Base-by-base conservation (phyloP, 2,888 invertebrate species). In the Clanis bilineata region DNA sequence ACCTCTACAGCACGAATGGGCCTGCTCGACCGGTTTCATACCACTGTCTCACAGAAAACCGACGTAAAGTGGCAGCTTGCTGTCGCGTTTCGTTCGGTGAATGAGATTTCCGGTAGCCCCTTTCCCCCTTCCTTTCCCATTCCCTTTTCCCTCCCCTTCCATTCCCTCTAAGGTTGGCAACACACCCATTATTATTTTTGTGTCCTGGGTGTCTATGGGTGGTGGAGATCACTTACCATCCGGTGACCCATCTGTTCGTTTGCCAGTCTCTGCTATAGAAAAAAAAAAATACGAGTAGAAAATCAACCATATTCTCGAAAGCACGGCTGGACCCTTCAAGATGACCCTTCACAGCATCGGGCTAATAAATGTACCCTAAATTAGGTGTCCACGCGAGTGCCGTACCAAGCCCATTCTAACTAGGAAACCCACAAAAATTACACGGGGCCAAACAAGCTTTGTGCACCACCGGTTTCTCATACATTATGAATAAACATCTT, bases 401-500 rank as follows among this genome's bases (percentile, higher is more conserved):
- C 39, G 39, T 15, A 15, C 41, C 41, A 41, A 41, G 41, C 41
- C 41, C 41, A 41, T 41, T 36, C 36, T 36, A 41, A 41, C 41
- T 15, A 41, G 28, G 28, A 18, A 32, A 51, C 51, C 51, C 51
- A 51, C 51, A 51, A 18, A 51, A 51, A 51, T 51, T 51, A 51
- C 51, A 51, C 51, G 51, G 51, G 18, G 32, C 18, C 28, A 51
- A 51, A 51, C 32, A 51, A 32, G 18, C 51, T 3, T 51, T 51
- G 51, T 51, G 18, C 10, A 3, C 3, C 28, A 32, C 51, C 28
- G 28, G 51, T 32, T 51, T 51, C 51, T 9, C 51, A 41, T 41
- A 41, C 15, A 51, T 51, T 51, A 51, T 51, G 51, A 51, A 51
- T 51, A 45, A 45, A 45, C 45, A 51, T 51, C 51, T 32, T 51